Percentiles rank a stretch among this genome's conserved stretches.
These are phyloP conservation scores for Gavia stellata DNA, from an alignment of 2,113 vertebrate genomes.

Conservation along the genomic window DNA sequence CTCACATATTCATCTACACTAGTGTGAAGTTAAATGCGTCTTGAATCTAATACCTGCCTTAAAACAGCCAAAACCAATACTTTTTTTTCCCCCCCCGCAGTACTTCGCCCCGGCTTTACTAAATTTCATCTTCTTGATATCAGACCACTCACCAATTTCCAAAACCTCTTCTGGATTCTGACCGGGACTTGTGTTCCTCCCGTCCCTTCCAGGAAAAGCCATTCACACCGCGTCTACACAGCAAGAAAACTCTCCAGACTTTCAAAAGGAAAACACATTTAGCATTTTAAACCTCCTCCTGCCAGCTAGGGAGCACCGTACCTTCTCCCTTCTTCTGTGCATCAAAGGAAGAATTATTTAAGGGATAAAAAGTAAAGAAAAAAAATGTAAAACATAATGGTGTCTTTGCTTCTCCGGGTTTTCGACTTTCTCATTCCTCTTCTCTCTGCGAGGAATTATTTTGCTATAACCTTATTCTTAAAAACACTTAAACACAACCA, in stretches of 20 bases:
- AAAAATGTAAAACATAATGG: rapidly evolving
- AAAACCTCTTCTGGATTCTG: neutral
- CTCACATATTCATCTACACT: neutral
- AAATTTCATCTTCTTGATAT: no score
- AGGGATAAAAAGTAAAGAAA: neutral
- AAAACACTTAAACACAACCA: neutral
- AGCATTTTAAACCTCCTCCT: neutral
- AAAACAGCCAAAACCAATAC: no score
- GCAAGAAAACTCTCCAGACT: neutral
- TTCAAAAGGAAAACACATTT: neutral
- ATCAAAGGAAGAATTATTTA: neutral
- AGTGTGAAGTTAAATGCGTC: rapidly evolving
- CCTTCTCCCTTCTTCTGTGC: neutral
- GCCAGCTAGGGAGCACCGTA: neutral
- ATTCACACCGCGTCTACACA: rapidly evolving
- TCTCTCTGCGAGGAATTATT: neutral
- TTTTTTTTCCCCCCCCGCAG: no score
- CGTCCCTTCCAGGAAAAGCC: neutral
- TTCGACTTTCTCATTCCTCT: neutral
- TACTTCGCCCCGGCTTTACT: neutral
- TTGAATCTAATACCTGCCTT: no score
- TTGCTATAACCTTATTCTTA: neutral
- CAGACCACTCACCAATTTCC: neutral
- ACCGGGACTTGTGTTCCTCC: no score
- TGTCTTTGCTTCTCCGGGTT: neutral